A percentile compares a stretch with the other conserved stretches of the same genome.
phyloP scores from a whole-genome alignment of 2,113 vertebrate genomes.

The Parus major region DNA sequence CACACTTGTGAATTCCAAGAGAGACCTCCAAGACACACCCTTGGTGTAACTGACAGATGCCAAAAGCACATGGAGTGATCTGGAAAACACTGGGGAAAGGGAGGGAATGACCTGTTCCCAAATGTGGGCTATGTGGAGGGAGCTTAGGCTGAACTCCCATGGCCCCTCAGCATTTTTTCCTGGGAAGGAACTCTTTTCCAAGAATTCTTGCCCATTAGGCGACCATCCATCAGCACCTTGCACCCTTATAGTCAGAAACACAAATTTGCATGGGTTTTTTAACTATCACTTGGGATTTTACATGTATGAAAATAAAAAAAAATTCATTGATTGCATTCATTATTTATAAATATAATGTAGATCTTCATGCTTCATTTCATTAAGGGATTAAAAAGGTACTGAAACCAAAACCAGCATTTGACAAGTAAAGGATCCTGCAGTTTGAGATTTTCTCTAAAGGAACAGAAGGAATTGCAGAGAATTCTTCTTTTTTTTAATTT shows the following conservation, averaged over 20 bases:
- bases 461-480: neutral
- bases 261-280: neutral
- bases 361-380: conserved; percentile 53
- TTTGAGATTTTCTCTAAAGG: conserved; percentile 28
- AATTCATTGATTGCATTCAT: neutral
- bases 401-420: conserved; percentile 9
- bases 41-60: neutral
- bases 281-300: neutral
- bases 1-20: neutral
- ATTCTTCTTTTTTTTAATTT: neutral
- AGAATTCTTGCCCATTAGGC: neutral
- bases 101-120: neutral
- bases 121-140: neutral
- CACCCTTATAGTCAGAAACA: neutral
- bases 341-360: neutral
- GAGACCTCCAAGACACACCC: neutral
- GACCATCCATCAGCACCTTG: neutral
- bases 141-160: neutral
- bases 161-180: neutral
- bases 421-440: conserved; percentile 62
- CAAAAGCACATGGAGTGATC: neutral
- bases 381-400: conserved; percentile 24
- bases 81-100: neutral
- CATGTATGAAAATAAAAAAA: neutral
- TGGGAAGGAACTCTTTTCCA: neutral